Conservation (phyloP, 2,113 vertebrate genomes). For the Rhodinocichla rosea region DNA sequence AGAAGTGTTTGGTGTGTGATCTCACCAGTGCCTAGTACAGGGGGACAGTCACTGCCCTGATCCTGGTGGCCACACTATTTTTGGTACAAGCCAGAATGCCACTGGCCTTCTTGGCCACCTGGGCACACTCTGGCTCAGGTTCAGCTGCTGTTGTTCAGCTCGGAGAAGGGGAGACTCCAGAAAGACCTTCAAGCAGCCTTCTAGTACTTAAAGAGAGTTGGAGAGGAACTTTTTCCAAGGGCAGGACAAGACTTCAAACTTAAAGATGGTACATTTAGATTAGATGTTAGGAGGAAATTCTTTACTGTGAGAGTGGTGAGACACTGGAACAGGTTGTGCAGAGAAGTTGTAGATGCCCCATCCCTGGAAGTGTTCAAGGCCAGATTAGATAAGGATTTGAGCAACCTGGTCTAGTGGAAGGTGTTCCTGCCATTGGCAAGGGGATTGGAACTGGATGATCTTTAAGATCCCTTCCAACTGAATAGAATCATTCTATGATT, state of each 20-base stretch:
- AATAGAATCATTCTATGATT: not conserved
- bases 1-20: not conserved
- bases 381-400: not conserved
- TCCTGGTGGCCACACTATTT: not conserved
- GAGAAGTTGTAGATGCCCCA: not conserved
- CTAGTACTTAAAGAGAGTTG: not conserved
- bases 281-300: not conserved
- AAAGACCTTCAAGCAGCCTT: not conserved
- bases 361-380: not conserved
- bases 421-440: not conserved
- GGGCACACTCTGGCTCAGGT: not conserved
- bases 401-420: not conserved
- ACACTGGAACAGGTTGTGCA: not conserved
- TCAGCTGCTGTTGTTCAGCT: not conserved
- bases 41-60: not conserved
- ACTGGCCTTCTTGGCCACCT: not conserved
- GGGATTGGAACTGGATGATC: not conserved
- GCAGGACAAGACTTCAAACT: not conserved
- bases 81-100: not conserved
- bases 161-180: not conserved
- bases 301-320: not conserved
- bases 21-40: too few relatives aligned
- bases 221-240: not conserved
- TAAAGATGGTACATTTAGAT: not conserved
- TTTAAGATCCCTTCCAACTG: not conserved